These are phyloP conservation scores for Sphyrna mokarran DNA, from an alignment of 2,113 vertebrate species.

Conservation along the genomic window DNA sequence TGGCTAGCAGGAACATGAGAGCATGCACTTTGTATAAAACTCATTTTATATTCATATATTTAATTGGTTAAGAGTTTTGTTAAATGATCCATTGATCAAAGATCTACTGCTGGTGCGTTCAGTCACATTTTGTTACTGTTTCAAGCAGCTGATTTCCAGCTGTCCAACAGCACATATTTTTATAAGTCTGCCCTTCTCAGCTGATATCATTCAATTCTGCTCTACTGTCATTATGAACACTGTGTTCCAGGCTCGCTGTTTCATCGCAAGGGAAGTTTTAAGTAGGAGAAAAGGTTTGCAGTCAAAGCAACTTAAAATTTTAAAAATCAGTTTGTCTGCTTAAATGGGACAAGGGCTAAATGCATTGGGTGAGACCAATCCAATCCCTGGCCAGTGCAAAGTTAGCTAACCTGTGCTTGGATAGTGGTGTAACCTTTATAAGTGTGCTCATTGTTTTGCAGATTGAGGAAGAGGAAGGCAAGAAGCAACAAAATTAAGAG, in stretches of 20 bases:
- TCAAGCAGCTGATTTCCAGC: background rate
- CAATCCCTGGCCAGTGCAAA: background rate
- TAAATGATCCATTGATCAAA: background rate
- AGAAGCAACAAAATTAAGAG: too few relatives aligned
- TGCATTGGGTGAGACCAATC: background rate
- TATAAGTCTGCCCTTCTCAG: background rate
- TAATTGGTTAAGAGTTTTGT: background rate
- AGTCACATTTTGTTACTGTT: background rate
- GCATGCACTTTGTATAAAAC: background rate
- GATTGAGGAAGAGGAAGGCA: background rate
- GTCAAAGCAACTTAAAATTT: background rate
- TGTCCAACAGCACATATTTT: background rate
- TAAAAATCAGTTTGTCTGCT: background rate
- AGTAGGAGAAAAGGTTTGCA: background rate
- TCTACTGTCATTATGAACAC: background rate
- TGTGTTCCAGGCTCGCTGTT: background rate
- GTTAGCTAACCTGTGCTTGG: background rate
- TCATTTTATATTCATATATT: background rate
- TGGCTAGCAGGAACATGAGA: background rate
- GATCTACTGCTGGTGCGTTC: background rate
- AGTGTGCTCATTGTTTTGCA: background rate
- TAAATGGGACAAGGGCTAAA: background rate
- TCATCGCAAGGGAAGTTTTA: background rate
- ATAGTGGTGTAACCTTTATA: background rate
- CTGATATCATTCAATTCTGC: background rate